Evolutionary conservation across 2,113 vertebrate species (phyloP), one percentile per base, ranked within the genome.

Genomic region (Centropus unirufus): DNA sequence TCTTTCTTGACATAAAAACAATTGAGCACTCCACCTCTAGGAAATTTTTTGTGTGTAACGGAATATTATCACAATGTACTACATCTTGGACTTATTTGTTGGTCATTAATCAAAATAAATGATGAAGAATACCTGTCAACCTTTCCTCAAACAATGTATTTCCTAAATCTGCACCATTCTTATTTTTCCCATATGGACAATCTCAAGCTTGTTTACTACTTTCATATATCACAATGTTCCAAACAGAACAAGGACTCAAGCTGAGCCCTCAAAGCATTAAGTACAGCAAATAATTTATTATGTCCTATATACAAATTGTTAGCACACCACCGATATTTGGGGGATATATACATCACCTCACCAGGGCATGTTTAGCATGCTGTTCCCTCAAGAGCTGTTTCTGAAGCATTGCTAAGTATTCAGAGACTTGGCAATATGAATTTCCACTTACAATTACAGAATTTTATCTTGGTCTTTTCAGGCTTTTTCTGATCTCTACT

Each of bases 271-370:
- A 61, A 27, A 74, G 6, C 14, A 49, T 59, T 8, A 46, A 63
- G 36, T 30, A 63, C 18, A 68, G 6, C 7, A 29, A 26, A 57
- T 11, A 46, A 52, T 42, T 74, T 63, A 69, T 4, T 46, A 55
- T 8, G 8, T 51, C 24, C n/a, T 21, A 46, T 7, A 44, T 12
- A 52, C 9, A 83, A 34, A 61, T 32, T 34, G 8, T 11, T 29
- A 46, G 18, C 15, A 11, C 12, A 68, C 8, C 24, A 58, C 7
- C 11, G 44, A 81, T 76, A 49, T 47, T n/a, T 22, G 17, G 4
- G 1, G 11, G 2, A 8, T 46, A n/a, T 46, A 64, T 75, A 30
- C 0, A 0, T 59, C 12, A 55, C 8, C 15, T 22, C 1, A 0
- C 11, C 15, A 29, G 14, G n/a, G 26, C 29, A 76, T 42, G 9